Evolutionary conservation across 2,113 vertebrate species (phyloP).

Genomic region (Caranx melampygus): DNA sequence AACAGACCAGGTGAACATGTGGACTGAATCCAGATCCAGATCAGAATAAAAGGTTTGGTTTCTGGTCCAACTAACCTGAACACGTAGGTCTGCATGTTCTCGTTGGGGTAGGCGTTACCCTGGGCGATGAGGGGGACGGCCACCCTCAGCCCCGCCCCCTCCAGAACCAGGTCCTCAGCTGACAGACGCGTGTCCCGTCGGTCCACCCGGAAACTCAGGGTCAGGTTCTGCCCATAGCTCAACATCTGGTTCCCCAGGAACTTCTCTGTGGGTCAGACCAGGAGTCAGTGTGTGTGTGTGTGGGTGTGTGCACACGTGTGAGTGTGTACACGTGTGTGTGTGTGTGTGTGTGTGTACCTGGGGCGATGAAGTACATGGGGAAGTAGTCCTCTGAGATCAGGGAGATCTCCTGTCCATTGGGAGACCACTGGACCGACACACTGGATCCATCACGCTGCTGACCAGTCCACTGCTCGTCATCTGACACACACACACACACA

Average conservation of each 20-base stretch:
- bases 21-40: no score
- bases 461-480: constrained; percentile 89
- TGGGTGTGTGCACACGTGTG: no score
- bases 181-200: constrained; percentile 92
- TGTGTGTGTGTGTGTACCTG: constrained; percentile 82
- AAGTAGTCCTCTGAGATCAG: constrained; percentile 94
- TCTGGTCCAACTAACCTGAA: constrained; percentile 86
- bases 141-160: constrained; percentile 88
- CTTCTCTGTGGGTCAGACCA: constrained; percentile 81
- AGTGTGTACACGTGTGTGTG: background rate
- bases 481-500: constrained; percentile 75
- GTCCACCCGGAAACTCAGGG: constrained; percentile 92
- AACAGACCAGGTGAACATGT: no score
- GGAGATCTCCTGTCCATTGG: constrained; percentile 87
- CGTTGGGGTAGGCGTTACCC: constrained; percentile 94
- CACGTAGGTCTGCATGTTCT: constrained; percentile 87
- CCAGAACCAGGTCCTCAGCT: constrained; percentile 94
- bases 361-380: constrained; percentile 94
- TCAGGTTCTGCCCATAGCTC: constrained; percentile 96
- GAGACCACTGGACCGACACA: constrained; percentile 87
- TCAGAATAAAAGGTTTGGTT: no score
- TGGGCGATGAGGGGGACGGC: constrained; percentile 95
- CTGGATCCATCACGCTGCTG: constrained; percentile 89
- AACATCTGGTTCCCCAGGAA: constrained; percentile 93
- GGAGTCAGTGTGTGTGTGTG: background rate